Percentiles rank a stretch among this genome's conserved stretches.
Conservation (phyloP, 2,888 invertebrate species). For the Acrobasis suavella region DNA sequence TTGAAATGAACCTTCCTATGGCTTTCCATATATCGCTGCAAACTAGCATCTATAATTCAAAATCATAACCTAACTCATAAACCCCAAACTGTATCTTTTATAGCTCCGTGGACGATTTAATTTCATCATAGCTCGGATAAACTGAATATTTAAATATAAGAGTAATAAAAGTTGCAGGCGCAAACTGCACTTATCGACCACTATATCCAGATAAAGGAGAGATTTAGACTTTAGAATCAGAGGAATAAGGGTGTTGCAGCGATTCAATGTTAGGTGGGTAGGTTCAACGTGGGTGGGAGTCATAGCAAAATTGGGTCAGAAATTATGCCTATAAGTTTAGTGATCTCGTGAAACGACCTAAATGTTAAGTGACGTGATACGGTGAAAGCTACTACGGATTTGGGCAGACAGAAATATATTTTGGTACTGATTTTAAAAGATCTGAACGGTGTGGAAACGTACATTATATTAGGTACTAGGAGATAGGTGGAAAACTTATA, state of each 20-base stretch:
- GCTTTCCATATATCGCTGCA: not conserved
- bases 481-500: too few species aligned
- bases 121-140: slow-evolving; percentile 14
- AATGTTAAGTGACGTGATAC: slow-evolving; percentile 43
- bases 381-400: slow-evolving; percentile 28
- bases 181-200: slow-evolving; percentile 27
- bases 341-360: slow-evolving; percentile 43
- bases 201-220: slow-evolving; percentile 6
- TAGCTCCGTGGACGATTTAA: slow-evolving; percentile 15
- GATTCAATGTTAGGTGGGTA: slow-evolving; percentile 6
- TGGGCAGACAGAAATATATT: not conserved
- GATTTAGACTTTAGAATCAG: slow-evolving; percentile 29
- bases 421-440: not conserved
- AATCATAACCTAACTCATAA: slow-evolving; percentile 11
- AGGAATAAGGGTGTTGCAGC: slow-evolving; percentile 24
- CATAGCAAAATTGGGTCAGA: slow-evolving; percentile 46
- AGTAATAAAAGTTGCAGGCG: slow-evolving; percentile 22
- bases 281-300: slow-evolving; percentile 39
- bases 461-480: too few species aligned
- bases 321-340: slow-evolving; percentile 45
- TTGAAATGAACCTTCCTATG: too few species aligned
- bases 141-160: slow-evolving; percentile 16
- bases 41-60: not conserved
- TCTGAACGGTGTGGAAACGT: too few species aligned
- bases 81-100: slow-evolving; percentile 4